Evolutionary conservation across 2,113 vertebrate genomes (phyloP).

Genomic region (Thermophis baileyi): DNA sequence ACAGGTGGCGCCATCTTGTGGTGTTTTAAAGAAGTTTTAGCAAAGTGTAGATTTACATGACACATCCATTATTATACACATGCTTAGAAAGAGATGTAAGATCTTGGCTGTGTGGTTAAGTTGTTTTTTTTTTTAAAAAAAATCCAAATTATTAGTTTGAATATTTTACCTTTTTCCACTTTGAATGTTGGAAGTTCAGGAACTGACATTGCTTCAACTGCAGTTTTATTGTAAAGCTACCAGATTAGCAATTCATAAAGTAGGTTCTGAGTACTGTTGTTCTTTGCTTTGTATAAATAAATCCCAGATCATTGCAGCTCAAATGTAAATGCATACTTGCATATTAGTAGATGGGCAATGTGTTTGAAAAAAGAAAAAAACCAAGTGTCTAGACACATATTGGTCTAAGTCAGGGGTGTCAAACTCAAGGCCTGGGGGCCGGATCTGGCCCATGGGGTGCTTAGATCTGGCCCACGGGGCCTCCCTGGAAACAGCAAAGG

Average conservation of each 20-base stretch:
- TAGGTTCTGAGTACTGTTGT: neutral
- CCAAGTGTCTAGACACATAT: neutral
- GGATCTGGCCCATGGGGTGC: no score
- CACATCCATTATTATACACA: neutral
- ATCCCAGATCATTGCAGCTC: neutral
- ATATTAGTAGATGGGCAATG: neutral
- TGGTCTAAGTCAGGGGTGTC: neutral
- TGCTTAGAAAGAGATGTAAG: neutral
- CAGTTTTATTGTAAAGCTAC: neutral
- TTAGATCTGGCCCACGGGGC: no score
- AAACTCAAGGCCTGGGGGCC: no score
- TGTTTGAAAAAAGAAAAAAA: neutral
- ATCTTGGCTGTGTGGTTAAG: neutral
- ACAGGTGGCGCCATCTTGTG: slow-evolving; percentile 56
- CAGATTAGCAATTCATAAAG: neutral
- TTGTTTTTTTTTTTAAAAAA: neutral
- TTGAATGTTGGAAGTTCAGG: neutral
- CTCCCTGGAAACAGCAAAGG: no score
- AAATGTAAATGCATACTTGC: neutral
- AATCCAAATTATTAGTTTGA: neutral
- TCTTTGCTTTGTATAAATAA: neutral
- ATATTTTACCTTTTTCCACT: neutral
- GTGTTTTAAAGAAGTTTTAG: neutral
- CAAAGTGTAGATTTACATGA: neutral
- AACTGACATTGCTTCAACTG: neutral